Conservation (phyloP, 1,140 invertebrate species). For the Cheumatopsyche charites region DNA sequence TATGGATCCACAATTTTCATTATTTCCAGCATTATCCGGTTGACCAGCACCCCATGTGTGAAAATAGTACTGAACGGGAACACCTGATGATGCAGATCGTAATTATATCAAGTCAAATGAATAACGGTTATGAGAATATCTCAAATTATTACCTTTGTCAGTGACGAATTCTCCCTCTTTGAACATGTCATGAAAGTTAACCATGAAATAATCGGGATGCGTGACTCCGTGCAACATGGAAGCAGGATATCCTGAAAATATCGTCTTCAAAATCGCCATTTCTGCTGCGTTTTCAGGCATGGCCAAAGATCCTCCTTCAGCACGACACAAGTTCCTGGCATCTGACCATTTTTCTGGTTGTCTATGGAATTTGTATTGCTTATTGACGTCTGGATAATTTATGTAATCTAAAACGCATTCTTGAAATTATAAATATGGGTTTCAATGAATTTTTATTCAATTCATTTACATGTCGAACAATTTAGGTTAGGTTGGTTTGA, state of each 20-base stretch:
- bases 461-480: too few species aligned
- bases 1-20: conserved; percentile 43
- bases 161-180: conserved; percentile 13
- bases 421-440: too few species aligned
- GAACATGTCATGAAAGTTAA: conserved; percentile 23
- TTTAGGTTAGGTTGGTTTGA: too few species aligned
- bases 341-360: conserved; percentile 16
- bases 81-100: conserved; percentile 11
- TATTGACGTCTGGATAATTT: neutral
- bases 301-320: conserved; percentile 21
- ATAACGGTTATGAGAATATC: too few species aligned
- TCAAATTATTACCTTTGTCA: conserved; percentile 19
- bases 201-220: neutral
- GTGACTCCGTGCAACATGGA: neutral
- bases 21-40: conserved; percentile 49
- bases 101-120: too few species aligned
- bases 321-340: neutral
- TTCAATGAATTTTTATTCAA: too few species aligned
- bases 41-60: conserved; percentile 52
- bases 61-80: conserved; percentile 22
- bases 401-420: conserved; percentile 14
- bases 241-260: neutral
- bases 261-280: neutral
- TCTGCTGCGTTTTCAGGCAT: conserved; percentile 28
- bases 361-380: conserved; percentile 28